Percentiles rank a stretch among this genome's conserved stretches.
phyloP scores from a whole-genome alignment of 2,797 vertebrate genomes.

The Neoniphon sammara region DNA sequence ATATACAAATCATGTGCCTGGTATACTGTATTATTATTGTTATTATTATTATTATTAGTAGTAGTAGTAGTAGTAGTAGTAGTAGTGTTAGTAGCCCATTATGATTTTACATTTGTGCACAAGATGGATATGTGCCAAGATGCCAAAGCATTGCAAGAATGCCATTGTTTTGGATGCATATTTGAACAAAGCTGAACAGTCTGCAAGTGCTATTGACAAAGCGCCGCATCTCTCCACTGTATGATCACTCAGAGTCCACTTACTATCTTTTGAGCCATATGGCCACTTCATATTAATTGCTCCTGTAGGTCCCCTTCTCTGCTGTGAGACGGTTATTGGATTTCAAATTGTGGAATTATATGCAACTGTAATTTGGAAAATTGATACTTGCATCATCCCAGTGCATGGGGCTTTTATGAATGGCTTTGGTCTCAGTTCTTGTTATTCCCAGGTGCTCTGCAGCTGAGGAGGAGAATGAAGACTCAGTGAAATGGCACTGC shows the following conservation, averaged over 20 bases:
- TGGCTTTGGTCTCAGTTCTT: slow-evolving; percentile 10
- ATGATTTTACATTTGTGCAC: no score
- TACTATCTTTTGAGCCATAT: background rate
- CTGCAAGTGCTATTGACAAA: background rate
- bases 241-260: background rate
- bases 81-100: no score
- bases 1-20: no score
- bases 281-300: slow-evolving; percentile 17
- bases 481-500: slow-evolving; percentile 38
- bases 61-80: no score
- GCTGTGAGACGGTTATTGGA: slow-evolving; percentile 21
- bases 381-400: slow-evolving; percentile 14
- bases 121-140: no score
- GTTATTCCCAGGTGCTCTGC: slow-evolving; percentile 40
- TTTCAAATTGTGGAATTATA: slow-evolving; percentile 32
- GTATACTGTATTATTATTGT: no score
- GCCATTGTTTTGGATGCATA: no score
- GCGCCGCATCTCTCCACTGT: background rate
- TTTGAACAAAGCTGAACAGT: background rate
- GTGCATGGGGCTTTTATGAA: slow-evolving; percentile 12
- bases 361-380: slow-evolving; percentile 35
- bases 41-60: no score
- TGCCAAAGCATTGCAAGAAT: no score
- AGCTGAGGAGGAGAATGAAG: slow-evolving; percentile 24
- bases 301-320: slow-evolving; percentile 3